These are phyloP conservation scores for Periophthalmus modestus DNA, from an alignment of 2,113 vertebrate species.

Conservation along the genomic window DNA sequence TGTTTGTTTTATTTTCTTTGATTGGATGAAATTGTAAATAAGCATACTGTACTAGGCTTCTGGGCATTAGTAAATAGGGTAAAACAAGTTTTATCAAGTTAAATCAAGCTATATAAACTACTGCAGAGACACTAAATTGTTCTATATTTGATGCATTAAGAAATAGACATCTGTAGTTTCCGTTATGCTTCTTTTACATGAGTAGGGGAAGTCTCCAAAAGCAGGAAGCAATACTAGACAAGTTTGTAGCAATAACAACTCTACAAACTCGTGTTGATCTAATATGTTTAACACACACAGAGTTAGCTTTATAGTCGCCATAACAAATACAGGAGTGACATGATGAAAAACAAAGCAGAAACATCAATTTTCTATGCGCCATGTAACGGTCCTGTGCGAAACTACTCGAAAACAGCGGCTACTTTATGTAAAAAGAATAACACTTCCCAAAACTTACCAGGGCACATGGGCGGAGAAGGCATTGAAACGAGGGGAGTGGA, in stretches of 20 bases:
- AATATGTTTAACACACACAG: not conserved
- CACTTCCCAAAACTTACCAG: constrained; percentile 50
- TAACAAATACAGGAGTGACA: not conserved
- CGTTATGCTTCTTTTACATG: constrained; percentile 48
- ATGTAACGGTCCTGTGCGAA: constrained; percentile 51
- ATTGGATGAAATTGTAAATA: not conserved
- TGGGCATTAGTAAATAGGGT: too few species aligned
- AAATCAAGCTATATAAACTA: not conserved
- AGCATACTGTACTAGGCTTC: not conserved
- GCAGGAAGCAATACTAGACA: constrained; percentile 65
- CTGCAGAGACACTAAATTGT: not conserved
- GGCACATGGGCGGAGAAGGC: constrained; percentile 20
- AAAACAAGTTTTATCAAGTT: too few species aligned
- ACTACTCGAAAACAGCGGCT: constrained; percentile 12
- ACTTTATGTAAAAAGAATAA: not conserved
- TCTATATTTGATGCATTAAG: not conserved
- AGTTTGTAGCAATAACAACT: constrained; percentile 15
- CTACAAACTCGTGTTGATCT: not conserved
- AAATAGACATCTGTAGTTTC: constrained; percentile 35
- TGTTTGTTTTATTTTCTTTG: not conserved
- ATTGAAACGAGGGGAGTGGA: constrained; percentile 10
- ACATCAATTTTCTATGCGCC: not conserved
- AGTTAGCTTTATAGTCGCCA: rapidly evolving
- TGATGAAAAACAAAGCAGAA: too few species aligned
- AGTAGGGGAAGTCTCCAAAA: constrained; percentile 66